Base-by-base conservation (phyloP, 2,113 vertebrate species). In the Colistium nudipinnis region DNA sequence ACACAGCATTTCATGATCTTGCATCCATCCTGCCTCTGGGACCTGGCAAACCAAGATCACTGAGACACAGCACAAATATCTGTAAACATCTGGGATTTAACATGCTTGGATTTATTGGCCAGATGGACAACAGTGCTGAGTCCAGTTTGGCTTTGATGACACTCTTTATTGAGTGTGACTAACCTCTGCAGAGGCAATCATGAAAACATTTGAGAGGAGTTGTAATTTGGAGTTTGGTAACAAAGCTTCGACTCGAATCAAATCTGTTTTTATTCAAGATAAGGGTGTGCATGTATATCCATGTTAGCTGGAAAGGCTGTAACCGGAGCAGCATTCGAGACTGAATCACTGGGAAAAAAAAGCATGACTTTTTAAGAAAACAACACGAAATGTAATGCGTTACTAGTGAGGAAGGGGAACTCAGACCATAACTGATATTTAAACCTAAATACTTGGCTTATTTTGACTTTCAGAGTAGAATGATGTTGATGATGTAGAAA, bases 101-200 rank as follows among this genome's bases (percentile, higher is more conserved):
- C 39, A 49, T 33, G 53, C 36, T 70, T 31, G 52, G 35, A 56
- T 89, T 88, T 82, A 85, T 77, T 55, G 80, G 62, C 85, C 86
- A 92, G 86, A 89, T 92, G 90, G 86, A 82, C 76, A 76, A 80
- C 79, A 87, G 71, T 80, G 77, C 68, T 24, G n/a, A 44, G 56
- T 78, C 80, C 75, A 83, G 69, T 79, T 78, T 78, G 51, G 70
- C 80, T 69, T 77, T 73, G 67, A 76, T 70, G 74, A 44, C 70
- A 44, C 12, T 30, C 49, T 79, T 62, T 33, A 51, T 39, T n/a
- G 30, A 61, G 60, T 66, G 57, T 70, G 62, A 81, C 56, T 67
- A 70, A 52, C 60, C 74, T 78, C 73, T 49, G 70, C 38, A 70
- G 74, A 69, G 54, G 61, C 72, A 85, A 86, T 83, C 79, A 67